Evolutionary conservation across 2,888 invertebrate genomes (phyloP).

Genomic region (Caenorhabditis virilis): DNA sequence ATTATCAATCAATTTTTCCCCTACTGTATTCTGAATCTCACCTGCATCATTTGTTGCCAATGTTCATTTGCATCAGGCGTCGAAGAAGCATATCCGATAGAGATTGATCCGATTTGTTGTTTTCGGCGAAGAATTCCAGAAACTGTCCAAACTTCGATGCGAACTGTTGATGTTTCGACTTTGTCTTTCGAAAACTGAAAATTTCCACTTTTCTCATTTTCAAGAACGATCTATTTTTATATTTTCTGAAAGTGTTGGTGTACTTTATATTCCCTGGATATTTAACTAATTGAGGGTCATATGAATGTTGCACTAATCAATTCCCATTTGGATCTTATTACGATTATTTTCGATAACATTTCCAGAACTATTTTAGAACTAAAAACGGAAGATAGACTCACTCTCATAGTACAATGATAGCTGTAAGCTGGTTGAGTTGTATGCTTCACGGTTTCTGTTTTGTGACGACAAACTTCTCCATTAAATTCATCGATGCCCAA

Average conservation of each 20-base stretch:
- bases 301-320: too few relatives aligned
- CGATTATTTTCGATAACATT: too few relatives aligned
- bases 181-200: constrained; percentile 53
- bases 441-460: constrained; percentile 55
- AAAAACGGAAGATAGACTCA: constrained; percentile 31
- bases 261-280: too few relatives aligned
- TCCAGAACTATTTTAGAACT: too few relatives aligned
- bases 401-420: constrained; percentile 50
- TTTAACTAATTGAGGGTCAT: too few relatives aligned
- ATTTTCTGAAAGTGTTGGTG: too few relatives aligned
- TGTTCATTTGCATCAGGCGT: constrained; percentile 59
- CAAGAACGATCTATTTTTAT: too few relatives aligned
- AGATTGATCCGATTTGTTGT: constrained; percentile 52
- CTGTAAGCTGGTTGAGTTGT: constrained; percentile 52
- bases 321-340: too few relatives aligned
- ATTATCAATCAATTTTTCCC: too few relatives aligned
- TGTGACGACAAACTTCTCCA: constrained; percentile 51
- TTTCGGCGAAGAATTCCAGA: constrained; percentile 55
- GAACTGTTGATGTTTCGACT: constrained; percentile 50
- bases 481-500: constrained; percentile 50
- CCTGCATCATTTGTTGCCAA: constrained; percentile 64
- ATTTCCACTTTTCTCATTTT: too few relatives aligned
- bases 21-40: too few relatives aligned
- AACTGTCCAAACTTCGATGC: constrained; percentile 56
- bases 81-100: constrained; percentile 52